Evolutionary conservation across 2,113 vertebrate species (phyloP).

Genomic region (Charina bottae): DNA sequence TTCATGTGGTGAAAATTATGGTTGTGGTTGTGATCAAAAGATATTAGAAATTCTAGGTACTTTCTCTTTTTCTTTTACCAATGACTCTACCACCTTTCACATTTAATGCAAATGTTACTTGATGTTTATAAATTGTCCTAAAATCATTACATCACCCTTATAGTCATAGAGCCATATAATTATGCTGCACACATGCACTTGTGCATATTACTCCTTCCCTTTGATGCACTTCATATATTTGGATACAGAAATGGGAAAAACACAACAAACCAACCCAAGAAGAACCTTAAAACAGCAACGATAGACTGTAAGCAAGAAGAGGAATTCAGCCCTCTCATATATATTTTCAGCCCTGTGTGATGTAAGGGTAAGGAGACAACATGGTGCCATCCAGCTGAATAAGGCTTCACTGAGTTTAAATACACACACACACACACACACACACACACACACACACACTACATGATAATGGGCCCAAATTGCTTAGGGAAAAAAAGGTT

Average conservation of each 20-base stretch:
- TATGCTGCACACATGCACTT: background rate
- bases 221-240: background rate
- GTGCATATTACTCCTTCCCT: background rate
- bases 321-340: background rate
- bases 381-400: background rate
- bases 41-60: background rate
- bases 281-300: background rate
- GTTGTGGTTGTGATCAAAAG: background rate
- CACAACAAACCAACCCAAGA: background rate
- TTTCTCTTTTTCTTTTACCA: background rate
- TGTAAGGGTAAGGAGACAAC: background rate
- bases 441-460: background rate
- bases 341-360: background rate
- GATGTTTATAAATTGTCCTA: background rate
- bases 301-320: background rate
- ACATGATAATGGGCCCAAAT: background rate
- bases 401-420: background rate
- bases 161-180: background rate
- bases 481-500: background rate
- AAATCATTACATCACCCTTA: conserved; percentile 9
- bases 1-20: background rate
- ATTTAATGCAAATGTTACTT: background rate
- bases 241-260: background rate
- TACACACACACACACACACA: background rate
- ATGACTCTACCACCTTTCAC: background rate